phyloP scores from a whole-genome alignment of 92 coral and sea anemone species.

The Porites divaricata region DNA sequence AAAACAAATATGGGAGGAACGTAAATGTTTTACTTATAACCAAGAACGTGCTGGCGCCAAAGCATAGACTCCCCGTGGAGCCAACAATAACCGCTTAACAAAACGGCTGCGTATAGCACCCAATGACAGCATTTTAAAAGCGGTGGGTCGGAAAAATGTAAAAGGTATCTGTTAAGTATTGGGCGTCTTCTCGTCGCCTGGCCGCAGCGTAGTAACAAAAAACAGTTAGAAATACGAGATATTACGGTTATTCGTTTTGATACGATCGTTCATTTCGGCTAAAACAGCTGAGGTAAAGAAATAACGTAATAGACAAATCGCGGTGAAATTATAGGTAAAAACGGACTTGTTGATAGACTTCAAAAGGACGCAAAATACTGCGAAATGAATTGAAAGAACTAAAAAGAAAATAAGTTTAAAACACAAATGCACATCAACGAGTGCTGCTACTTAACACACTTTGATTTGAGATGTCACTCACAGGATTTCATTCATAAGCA shows the following conservation, averaged over 20 bases:
- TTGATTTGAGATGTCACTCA: neutral
- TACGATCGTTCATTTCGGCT: slow-evolving; percentile 1
- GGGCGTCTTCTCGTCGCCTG: slow-evolving; percentile 28
- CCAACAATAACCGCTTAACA: slow-evolving; percentile 17
- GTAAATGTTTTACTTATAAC: slow-evolving; percentile 18
- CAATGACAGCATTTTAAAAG: slow-evolving; percentile 30
- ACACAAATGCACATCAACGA: neutral
- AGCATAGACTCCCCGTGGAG: slow-evolving; percentile 43
- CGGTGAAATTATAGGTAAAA: too few relatives aligned
- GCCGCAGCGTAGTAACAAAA: slow-evolving; percentile 19
- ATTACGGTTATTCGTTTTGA: slow-evolving; percentile 14
- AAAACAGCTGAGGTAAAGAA: slow-evolving; percentile 2
- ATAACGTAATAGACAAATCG: neutral
- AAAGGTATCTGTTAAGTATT: slow-evolving; percentile 13
- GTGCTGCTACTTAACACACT: neutral
- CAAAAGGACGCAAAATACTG: too few relatives aligned
- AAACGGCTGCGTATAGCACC: neutral
- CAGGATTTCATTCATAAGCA: neutral
- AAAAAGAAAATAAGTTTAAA: too few relatives aligned
- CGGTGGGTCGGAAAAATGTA: slow-evolving; percentile 11
- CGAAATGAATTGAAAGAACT: too few relatives aligned
- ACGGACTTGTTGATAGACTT: too few relatives aligned
- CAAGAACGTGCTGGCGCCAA: slow-evolving; percentile 56
- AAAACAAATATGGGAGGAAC: slow-evolving; percentile 27
- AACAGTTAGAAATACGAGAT: neutral